Percentiles rank a stretch among this genome's conserved stretches.
These are phyloP conservation scores for Dasypolia templi DNA, from an alignment of 2,888 invertebrate species.

Conservation along the genomic window DNA sequence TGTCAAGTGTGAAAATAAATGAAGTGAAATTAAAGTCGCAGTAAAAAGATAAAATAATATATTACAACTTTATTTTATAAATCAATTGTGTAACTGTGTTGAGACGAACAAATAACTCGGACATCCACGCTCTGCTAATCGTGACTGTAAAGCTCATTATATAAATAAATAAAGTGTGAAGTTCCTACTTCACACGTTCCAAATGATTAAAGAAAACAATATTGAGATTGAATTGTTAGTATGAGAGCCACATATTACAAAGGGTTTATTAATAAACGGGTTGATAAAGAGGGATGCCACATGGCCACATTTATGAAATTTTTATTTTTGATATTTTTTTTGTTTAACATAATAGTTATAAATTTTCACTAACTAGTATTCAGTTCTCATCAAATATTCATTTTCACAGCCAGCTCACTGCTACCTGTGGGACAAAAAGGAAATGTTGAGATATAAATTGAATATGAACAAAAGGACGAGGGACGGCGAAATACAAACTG, in stretches of 20 bases:
- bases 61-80: too few relatives aligned
- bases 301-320: slow-evolving; percentile 66
- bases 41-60: too few relatives aligned
- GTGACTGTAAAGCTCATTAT: too few relatives aligned
- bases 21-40: too few relatives aligned
- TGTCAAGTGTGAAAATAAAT: too few relatives aligned
- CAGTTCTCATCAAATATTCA: slow-evolving; percentile 76
- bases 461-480: slow-evolving; percentile 4
- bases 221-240: neutral
- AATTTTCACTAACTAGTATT: slow-evolving; percentile 79
- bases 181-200: slow-evolving; percentile 27
- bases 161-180: too few relatives aligned
- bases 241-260: slow-evolving; percentile 52
- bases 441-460: neutral
- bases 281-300: slow-evolving; percentile 50
- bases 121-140: too few relatives aligned
- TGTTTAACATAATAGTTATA: slow-evolving; percentile 67
- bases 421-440: slow-evolving; percentile 79
- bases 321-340: slow-evolving; percentile 68
- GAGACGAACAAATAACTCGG: too few relatives aligned
- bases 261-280: slow-evolving; percentile 40
- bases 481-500: neutral
- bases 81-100: too few relatives aligned
- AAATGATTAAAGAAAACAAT: slow-evolving; percentile 1
- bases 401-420: slow-evolving; percentile 76